Evolutionary conservation across 2,888 invertebrate species (phyloP), one percentile per base, ranked within the genome.

Genomic region (Elegia similella): DNA sequence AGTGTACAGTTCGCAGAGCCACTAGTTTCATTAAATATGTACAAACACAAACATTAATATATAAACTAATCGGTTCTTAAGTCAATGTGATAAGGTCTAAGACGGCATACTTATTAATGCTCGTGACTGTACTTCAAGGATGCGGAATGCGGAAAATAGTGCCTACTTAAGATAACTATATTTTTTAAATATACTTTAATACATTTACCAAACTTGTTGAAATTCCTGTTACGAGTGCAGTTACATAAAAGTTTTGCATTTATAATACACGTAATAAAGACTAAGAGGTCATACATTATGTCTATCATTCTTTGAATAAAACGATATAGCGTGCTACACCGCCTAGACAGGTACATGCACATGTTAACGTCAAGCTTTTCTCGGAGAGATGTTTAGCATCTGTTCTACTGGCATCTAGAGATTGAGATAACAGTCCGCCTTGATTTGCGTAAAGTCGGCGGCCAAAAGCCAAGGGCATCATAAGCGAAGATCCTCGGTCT

Each of bases 401-500:
- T 38, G 38, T 58, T 56, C 46, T 58, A 57, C 59, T 47, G 56
- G 43, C 44, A 56, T 64, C 60, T 63, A 62, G 59, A 67, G 62
- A 63, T 64, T 64, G 67, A 62, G 62, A 64, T 60, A 62, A 64
- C 62, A 60, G 61, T 47, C 64, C 67, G 57, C 67, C 70, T 68
- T 68, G 69, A 68, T 70, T 69, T 66, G 59, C 61, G 62, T 66
- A 72, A 67, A 60, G 46, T 50, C 64, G 69, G 66, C 69, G 68
- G 66, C 62, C 65, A 81, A 76, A 75, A 69, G 82, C 78, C 82
- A 81, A 78, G 82, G 80, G 71, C 71, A 67, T 29, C 57, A 29
- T 47, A 30, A 47, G 8, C n/a, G 29, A 47, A 6, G 12, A 46
- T 47, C 7, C 29, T 30, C 29, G 30, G 29, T 30, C 32, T 44